Percentiles rank a stretch among this genome's conserved stretches.
Evolutionary conservation across 2,797 vertebrate genomes (phyloP).

Genomic region (Moxostoma hubbsi): DNA sequence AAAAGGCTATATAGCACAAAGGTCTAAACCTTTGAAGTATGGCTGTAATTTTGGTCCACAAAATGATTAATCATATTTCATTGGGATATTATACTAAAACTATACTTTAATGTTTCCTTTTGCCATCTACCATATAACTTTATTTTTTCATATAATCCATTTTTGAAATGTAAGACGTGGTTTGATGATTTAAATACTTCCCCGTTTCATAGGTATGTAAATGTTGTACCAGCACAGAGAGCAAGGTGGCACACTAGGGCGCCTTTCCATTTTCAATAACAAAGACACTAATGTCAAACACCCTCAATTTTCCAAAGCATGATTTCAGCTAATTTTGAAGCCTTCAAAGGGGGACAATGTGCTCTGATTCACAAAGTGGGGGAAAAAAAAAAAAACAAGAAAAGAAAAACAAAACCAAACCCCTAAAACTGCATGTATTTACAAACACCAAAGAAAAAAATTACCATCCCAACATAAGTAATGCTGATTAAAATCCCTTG

Average conservation of each 20-base stretch:
- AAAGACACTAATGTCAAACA: conserved; percentile 80
- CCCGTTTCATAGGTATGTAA: conserved; percentile 83
- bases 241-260: conserved; percentile 83
- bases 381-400: conserved; percentile 79
- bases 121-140: conserved; percentile 28
- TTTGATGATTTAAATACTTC: conserved; percentile 77
- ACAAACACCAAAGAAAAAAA: conserved; percentile 85
- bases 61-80: conserved; percentile 31
- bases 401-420: conserved; percentile 71
- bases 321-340: conserved; percentile 69
- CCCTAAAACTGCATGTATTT: conserved; percentile 85
- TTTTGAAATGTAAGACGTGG: conserved; percentile 45
- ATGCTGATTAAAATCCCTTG: conserved; percentile 89
- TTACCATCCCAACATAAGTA: conserved; percentile 85
- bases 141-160: conserved; percentile 31
- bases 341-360: conserved; percentile 87
- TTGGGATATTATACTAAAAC: conserved; percentile 12
- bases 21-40: conserved; percentile 49
- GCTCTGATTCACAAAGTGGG: conserved; percentile 91
- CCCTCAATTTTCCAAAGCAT: conserved; percentile 78
- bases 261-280: conserved; percentile 86
- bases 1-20: conserved; percentile 39
- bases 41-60: conserved; percentile 57
- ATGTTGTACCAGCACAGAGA: conserved; percentile 67
- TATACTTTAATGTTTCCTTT: conserved; percentile 32